Base-by-base conservation (phyloP, 2,113 vertebrate genomes). In the Blennius ocellaris region DNA sequence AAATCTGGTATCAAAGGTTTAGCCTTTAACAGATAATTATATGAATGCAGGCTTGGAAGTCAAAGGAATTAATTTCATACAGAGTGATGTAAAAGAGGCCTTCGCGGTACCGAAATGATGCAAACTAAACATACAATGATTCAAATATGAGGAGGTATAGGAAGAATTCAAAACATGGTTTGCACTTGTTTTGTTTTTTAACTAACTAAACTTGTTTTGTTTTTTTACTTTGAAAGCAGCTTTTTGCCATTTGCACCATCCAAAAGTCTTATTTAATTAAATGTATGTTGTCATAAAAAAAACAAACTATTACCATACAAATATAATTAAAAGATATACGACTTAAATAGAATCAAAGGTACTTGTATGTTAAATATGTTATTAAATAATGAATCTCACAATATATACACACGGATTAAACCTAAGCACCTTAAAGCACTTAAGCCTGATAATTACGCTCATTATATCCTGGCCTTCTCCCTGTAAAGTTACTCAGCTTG, bases 21-120 rank as follows among this genome's bases (percentile, higher is more conserved):
- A 30, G 16, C 67, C 44, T 71, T 78, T 85, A 55, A 50, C 57
- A 54, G 21, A 6, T 59, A 10, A 15, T 47, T 56, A 49, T 56
- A 7, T 5, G 8, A 41, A 44, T 60, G 12, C 15, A 11, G 5
- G 12, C 52, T 45, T 36, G 48, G 17, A 43, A 55, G 39, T n/a
- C 8, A 48, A 52, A 43, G 21, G 30, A 40, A 53, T 5, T 50
- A n/a, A 21, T 50, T 0, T 68, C 11, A 55, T 78, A 54, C 16
- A 37, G 73, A 65, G 65, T 73, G 51, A 80, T n/a, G n/a, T n/a
- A 59, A 65, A 47, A 37, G 9, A 30, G 21, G 21, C 21, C 2
- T 30, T 30, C 21, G 4, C 2, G 21, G 21, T 30, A 30, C 21
- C 2, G 21, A 30, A 30, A 30, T 30, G 2, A 30, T 30, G 21